phyloP scores from a whole-genome alignment of 2,797 vertebrate species.

The Simalia tracyae region DNA sequence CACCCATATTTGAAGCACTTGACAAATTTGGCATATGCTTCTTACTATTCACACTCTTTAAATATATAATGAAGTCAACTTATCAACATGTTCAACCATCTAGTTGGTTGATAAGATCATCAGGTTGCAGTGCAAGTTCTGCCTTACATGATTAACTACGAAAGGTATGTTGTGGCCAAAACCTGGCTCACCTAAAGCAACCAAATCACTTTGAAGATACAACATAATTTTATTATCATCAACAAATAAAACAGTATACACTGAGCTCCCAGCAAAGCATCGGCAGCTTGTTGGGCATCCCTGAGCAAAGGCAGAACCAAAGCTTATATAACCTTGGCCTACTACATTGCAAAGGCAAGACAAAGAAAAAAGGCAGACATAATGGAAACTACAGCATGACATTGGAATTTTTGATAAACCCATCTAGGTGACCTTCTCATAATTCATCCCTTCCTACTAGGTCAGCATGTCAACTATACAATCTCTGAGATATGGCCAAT shows the following conservation, averaged over 20 bases:
- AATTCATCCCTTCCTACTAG: too few relatives aligned
- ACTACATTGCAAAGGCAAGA: not conserved
- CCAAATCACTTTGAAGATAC: not conserved
- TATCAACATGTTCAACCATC: not conserved
- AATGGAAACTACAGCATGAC: not conserved
- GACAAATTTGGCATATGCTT: not conserved
- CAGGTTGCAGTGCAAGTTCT: not conserved
- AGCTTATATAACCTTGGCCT: not conserved
- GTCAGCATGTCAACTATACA: not conserved
- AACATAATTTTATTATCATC: not conserved
- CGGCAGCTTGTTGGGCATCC: not conserved
- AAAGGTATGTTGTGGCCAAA: not conserved
- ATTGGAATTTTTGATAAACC: not conserved
- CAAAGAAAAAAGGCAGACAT: not conserved
- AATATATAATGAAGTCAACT: not conserved
- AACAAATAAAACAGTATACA: not conserved
- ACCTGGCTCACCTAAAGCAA: not conserved
- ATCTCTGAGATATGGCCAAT: not conserved
- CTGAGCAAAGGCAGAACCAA: not conserved
- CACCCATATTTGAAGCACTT: not conserved
- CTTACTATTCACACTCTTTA: not conserved
- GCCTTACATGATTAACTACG: not conserved
- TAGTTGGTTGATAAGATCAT: not conserved
- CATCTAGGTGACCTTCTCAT: not conserved
- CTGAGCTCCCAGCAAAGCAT: not conserved